phyloP scores from a whole-genome alignment of 2,797 vertebrate species.

The Myotis vivesi region DNA sequence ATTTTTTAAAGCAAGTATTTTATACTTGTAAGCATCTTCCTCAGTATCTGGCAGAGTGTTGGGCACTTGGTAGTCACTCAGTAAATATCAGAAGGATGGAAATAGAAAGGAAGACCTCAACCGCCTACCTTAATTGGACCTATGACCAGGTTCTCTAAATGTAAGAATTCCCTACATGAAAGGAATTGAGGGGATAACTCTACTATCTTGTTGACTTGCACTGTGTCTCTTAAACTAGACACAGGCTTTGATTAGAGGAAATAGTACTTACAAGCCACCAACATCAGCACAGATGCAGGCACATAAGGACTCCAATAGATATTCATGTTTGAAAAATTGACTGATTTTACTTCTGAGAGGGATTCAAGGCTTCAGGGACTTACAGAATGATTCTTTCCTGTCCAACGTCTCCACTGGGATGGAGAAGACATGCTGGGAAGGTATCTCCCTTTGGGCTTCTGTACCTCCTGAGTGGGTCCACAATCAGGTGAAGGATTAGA shows the following conservation, averaged over 20 bases:
- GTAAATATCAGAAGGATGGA: background rate
- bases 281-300: background rate
- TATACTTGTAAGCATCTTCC: background rate
- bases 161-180: background rate
- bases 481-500: background rate
- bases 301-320: background rate
- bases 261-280: background rate
- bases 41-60: background rate
- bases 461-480: background rate
- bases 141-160: background rate
- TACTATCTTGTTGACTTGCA: background rate
- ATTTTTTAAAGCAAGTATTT: background rate
- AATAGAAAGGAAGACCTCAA: background rate
- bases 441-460: background rate
- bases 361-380: background rate
- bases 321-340: background rate
- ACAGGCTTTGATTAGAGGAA: background rate
- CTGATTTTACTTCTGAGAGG: constrained; percentile 17
- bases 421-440: background rate
- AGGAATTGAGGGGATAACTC: background rate
- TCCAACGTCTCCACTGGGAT: background rate
- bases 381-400: background rate
- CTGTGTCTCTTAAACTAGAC: background rate
- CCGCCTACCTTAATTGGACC: background rate
- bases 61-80: background rate